Conservation (phyloP, 2,797 vertebrate genomes). For the Triplophysa bombifrons region DNA sequence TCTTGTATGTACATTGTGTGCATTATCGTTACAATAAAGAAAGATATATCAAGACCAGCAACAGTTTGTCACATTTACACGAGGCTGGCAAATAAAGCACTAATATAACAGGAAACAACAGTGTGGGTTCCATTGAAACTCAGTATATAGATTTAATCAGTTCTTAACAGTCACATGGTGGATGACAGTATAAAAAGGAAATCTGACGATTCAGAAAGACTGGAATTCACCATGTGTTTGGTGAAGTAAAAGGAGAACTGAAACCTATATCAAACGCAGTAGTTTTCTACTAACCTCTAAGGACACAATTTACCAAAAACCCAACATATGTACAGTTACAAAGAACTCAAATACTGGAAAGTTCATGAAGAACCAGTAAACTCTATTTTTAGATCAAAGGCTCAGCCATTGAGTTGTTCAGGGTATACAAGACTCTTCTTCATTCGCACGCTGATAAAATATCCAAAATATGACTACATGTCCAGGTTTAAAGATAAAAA, state of each 20-base stretch:
- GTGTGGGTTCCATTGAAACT: not conserved
- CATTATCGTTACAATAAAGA: not conserved
- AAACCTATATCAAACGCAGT: conserved; percentile 11
- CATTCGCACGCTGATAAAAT: not conserved
- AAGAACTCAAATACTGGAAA: not conserved
- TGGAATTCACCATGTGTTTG: conserved; percentile 38
- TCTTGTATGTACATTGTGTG: not conserved
- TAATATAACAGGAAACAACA: not conserved
- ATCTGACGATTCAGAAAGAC: not conserved
- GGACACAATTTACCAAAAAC: not conserved
- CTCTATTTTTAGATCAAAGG: conserved; percentile 69
- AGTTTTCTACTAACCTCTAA: conserved; percentile 16
- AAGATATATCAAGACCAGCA: conserved; percentile 23
- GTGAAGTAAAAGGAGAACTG: conserved; percentile 36
- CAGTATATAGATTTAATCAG: not conserved
- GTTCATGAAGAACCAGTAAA: conserved; percentile 38
- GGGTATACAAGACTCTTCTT: not conserved
- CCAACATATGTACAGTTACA: not conserved
- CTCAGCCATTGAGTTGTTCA: not conserved
- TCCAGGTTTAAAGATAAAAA: not conserved
- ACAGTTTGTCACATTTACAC: not conserved
- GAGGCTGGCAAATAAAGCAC: not conserved
- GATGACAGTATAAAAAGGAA: conserved; percentile 2
- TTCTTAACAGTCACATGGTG: not conserved
- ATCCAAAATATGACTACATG: not conserved